Base-by-base conservation (phyloP, 2,113 vertebrate species). In the Xyliphius kryptos region DNA sequence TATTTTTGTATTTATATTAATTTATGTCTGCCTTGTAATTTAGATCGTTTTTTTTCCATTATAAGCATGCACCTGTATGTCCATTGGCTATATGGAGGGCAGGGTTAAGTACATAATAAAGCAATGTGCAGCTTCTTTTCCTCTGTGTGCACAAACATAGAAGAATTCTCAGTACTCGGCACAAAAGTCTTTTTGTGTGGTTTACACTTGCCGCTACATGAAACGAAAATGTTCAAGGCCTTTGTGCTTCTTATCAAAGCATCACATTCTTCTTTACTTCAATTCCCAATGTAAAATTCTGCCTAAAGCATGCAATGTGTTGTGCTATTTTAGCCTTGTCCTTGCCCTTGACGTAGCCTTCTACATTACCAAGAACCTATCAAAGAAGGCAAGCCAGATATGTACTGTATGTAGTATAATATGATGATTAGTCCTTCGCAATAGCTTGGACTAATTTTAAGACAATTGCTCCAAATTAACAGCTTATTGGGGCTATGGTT, bases 31-130 rank as follows among this genome's bases (percentile, higher is more conserved):
- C n/a, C n/a, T n/a, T n/a, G n/a, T n/a, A n/a, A n/a, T n/a, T n/a
- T n/a, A n/a, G n/a, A 3, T 15, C 26, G 9, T 5, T 44, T 58
- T 43, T 22, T 8, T 16, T 44, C 56, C 44, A 44, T 44, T 44
- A 44, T 44, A 9, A 22, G 26, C 19, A 26, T 11, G 12, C 56
- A 58, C 56, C 56, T 58, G 56, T 44, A 58, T 58, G 40, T 58
- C 56, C 56, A 58, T 56, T 17, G 54, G 54, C 54, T 37, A 61
- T 48, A 14, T 40, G 36, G 47, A 47, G 36, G 17, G 8, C 40
- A 61, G 13, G 13, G 17, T 11, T n/a, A 20, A 61, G 36, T 17
- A 40, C 13, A 44, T 2, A 58, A 44, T 21, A 58, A 58, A 12
- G 13, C 40, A 26, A 22, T 58, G 40, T 40, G 17, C n/a, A 17